Conservation (phyloP, 2,113 vertebrate species). For the Phyllostomus discolor region DNA sequence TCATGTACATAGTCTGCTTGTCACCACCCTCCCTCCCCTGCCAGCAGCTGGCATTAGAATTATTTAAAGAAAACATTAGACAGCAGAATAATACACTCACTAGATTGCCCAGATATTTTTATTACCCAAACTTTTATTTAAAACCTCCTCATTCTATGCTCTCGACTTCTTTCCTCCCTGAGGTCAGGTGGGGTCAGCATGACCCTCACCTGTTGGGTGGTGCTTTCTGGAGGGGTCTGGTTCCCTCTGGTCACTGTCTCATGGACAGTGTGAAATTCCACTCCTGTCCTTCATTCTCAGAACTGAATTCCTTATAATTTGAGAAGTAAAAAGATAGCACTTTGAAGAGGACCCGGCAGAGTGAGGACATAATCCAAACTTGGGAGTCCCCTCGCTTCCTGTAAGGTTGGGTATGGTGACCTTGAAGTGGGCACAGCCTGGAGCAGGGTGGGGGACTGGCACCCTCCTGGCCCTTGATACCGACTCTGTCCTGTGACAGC, state of each 20-base stretch:
- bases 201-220: not conserved
- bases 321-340: constrained; percentile 61
- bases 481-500: not conserved
- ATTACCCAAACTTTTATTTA: constrained; percentile 67
- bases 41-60: constrained; percentile 34
- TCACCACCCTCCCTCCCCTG: not conserved
- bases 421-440: not conserved
- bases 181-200: not conserved
- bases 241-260: not conserved
- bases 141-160: not conserved
- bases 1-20: constrained; percentile 58
- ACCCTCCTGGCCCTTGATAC: not conserved
- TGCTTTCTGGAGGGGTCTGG: not conserved
- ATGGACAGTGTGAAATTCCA: not conserved
- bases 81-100: not conserved
- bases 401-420: not conserved
- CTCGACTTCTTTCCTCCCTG: not conserved
- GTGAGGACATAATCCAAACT: not conserved
- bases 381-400: not conserved
- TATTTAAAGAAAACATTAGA: constrained; percentile 60
- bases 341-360: constrained; percentile 44
- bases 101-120: constrained; percentile 45
- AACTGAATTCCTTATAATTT: not conserved
- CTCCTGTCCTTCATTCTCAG: not conserved
- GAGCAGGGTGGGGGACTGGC: not conserved